Evolutionary conservation across 2,888 invertebrate species (phyloP).

Genomic region (Bugulina stolonifera): DNA sequence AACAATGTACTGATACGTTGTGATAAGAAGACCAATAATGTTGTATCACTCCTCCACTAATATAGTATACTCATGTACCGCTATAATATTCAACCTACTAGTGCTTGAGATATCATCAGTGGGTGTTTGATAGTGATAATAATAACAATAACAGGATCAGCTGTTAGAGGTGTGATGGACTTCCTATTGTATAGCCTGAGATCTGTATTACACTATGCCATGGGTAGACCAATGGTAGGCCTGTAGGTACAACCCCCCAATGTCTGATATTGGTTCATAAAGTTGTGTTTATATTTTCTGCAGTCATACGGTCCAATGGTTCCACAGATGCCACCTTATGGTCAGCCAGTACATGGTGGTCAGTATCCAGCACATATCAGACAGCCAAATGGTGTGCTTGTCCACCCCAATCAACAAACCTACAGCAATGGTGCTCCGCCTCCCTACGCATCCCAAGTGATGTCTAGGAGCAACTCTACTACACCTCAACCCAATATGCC

Average conservation of each 20-base stretch:
- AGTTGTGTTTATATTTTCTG: not conserved
- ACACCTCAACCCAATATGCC: not conserved
- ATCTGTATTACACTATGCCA: too few species aligned
- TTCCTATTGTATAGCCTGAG: too few species aligned
- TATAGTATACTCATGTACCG: too few species aligned
- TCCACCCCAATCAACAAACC: not conserved
- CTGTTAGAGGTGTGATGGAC: too few species aligned
- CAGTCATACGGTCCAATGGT: not conserved
- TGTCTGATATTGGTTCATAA: not conserved
- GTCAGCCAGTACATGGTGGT: not conserved
- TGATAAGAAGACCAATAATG: slow-evolving; percentile 7
- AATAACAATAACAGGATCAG: too few species aligned
- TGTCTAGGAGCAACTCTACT: not conserved
- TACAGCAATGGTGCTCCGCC: slow-evolving; percentile 10
- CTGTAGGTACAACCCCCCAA: too few species aligned
- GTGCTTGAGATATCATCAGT: not conserved
- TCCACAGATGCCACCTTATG: not conserved
- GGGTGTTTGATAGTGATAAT: not conserved
- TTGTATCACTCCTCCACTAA: not conserved
- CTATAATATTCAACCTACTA: not conserved
- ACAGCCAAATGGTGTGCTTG: not conserved
- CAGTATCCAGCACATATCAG: slow-evolving; percentile 2
- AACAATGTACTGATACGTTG: not conserved
- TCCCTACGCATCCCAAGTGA: not conserved
- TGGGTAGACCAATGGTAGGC: too few species aligned